phyloP scores from a whole-genome alignment of 2,888 invertebrate species.

The Liodrosophila aerea region DNA sequence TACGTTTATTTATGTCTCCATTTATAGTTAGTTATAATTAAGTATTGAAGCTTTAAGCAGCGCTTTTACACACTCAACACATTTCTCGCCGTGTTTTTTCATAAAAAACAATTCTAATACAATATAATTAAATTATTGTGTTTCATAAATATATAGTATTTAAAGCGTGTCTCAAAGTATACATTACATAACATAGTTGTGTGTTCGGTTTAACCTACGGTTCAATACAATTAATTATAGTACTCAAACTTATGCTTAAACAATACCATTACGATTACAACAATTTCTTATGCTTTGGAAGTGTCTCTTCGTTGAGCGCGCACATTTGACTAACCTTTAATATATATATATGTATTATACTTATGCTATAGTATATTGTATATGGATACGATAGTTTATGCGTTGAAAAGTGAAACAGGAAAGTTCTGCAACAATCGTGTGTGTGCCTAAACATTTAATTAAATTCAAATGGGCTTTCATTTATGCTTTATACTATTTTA shows the following conservation, averaged over 20 bases:
- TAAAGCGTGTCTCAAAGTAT: conserved; percentile 65
- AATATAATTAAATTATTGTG: conserved; percentile 45
- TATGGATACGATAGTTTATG: conserved; percentile 27
- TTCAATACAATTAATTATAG: conserved; percentile 51
- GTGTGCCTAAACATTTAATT: conserved; percentile 63
- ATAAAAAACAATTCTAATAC: conserved; percentile 33
- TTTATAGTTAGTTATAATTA: conserved; percentile 11
- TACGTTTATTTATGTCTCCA: conserved; percentile 12
- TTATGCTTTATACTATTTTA: conserved; percentile 6
- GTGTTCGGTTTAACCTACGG: conserved; percentile 34
- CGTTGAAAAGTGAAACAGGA: conserved; percentile 54
- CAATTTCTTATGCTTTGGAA: conserved; percentile 31
- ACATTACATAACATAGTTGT: conserved; percentile 33
- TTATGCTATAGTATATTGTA: conserved; percentile 4
- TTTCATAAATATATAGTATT: conserved; percentile 62
- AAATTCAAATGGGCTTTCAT: conserved; percentile 50
- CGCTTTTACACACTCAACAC: conserved; percentile 49
- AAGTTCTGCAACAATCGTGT: conserved; percentile 52
- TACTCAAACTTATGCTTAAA: conserved; percentile 39
- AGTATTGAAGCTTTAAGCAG: conserved; percentile 58
- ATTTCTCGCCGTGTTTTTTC: conserved; percentile 39
- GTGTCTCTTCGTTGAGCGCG: conserved; percentile 42
- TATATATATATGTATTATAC: conserved; percentile 6
- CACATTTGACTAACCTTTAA: conserved; percentile 22
- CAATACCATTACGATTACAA: no score